Conservation (phyloP, 2,888 invertebrate genomes). For the Heliconius ethilla region DNA sequence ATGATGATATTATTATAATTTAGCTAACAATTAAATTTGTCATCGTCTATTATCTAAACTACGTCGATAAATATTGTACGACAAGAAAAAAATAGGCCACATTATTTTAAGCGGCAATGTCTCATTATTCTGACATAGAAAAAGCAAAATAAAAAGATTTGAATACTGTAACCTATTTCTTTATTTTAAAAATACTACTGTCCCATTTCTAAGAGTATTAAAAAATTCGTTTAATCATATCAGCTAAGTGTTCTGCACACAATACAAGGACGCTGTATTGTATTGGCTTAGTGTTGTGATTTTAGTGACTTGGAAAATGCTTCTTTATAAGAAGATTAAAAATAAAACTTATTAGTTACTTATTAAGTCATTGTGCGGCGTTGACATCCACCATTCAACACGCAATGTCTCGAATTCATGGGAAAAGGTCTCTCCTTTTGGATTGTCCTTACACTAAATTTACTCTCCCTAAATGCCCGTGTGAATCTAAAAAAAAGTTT, state of each 20-base stretch:
- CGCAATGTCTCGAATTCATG: no score
- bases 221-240: conserved; percentile 8
- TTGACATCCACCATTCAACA: no score
- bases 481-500: no score
- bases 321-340: background rate
- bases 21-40: background rate
- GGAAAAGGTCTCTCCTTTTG: no score
- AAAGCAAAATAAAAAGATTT: conserved; percentile 13
- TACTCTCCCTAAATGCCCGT: no score
- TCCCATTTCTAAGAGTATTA: conserved; percentile 19
- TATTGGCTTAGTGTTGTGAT: background rate
- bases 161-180: conserved; percentile 20
- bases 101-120: conserved; percentile 14
- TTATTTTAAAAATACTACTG: conserved; percentile 19
- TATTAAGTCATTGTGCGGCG: background rate
- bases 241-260: background rate
- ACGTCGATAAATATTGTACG: conserved; percentile 9
- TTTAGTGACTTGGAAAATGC: background rate
- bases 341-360: background rate
- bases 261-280: background rate
- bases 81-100: background rate
- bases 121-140: conserved; percentile 7
- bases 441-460: no score
- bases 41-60: conserved; percentile 7
- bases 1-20: background rate